Conservation (phyloP, 2,797 vertebrate genomes). For the Amniataba percoides region DNA sequence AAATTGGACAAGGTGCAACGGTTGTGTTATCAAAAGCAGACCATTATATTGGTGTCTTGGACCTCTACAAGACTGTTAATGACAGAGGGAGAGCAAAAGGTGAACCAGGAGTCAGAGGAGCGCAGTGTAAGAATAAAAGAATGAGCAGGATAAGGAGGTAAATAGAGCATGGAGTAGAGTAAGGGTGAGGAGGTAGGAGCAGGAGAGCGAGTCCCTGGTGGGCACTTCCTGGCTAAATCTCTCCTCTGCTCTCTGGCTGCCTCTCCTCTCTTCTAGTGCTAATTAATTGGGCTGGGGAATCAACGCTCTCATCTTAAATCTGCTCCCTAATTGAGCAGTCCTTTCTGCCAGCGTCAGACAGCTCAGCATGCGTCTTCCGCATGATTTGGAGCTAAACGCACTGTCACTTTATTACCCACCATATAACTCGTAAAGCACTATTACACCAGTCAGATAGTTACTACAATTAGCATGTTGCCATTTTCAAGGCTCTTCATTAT, state of each 20-base stretch:
- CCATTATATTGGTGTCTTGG: constrained; percentile 46
- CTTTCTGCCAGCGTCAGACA: constrained; percentile 88
- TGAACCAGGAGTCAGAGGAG: constrained; percentile 71
- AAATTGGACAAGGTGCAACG: constrained; percentile 41
- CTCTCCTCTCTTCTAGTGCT: constrained; percentile 76
- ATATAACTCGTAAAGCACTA: constrained; percentile 86
- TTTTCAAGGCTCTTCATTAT: constrained; percentile 60
- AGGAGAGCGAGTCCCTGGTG: constrained; percentile 79
- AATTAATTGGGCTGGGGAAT: constrained; percentile 87
- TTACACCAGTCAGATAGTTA: constrained; percentile 87
- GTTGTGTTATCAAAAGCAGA: constrained; percentile 56
- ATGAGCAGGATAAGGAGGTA: constrained; percentile 67
- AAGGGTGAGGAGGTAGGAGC: constrained; percentile 70
- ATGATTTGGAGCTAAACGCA: constrained; percentile 94
- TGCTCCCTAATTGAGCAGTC: constrained; percentile 87
- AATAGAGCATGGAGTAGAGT: constrained; percentile 72
- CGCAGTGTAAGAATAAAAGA: constrained; percentile 64
- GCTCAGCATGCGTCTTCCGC: constrained; percentile 88
- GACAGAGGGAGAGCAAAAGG: constrained; percentile 59
- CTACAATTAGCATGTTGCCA: constrained; percentile 83
- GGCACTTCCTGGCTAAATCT: constrained; percentile 81
- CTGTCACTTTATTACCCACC: constrained; percentile 92
- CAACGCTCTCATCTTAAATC: constrained; percentile 85
- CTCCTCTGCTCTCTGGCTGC: constrained; percentile 74
- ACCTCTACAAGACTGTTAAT: constrained; percentile 52